Evolutionary conservation across 1,140 invertebrate genomes (phyloP).

Genomic region (Drosophila bocki): DNA sequence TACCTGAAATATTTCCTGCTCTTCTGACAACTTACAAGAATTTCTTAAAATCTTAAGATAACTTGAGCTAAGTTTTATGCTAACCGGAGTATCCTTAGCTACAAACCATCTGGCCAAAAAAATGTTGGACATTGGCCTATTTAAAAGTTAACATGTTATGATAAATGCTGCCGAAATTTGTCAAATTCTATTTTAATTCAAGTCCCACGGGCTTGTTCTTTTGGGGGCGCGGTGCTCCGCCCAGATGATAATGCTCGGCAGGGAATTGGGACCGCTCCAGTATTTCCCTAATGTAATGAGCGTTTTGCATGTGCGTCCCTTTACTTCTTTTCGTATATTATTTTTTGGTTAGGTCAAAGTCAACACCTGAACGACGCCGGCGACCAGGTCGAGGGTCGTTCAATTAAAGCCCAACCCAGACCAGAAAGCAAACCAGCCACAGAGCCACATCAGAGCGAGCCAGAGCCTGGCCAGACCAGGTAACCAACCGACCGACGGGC

Average conservation of each 20-base stretch:
- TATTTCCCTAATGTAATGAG: constrained; percentile 74
- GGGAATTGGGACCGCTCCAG: constrained; percentile 2
- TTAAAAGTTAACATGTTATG: constrained; percentile 68
- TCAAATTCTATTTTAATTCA: constrained; percentile 76
- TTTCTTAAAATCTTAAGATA: background rate
- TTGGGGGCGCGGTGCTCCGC: constrained; percentile 41
- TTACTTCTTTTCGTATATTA: constrained; percentile 34
- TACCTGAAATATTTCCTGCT: background rate
- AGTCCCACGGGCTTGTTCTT: constrained; percentile 47
- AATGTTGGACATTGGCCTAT: background rate
- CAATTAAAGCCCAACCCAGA: constrained; percentile 67
- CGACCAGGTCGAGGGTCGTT: constrained; percentile 52
- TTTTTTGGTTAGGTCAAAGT: constrained; percentile 63
- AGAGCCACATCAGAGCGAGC: constrained; percentile 31
- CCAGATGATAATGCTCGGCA: constrained; percentile 36
- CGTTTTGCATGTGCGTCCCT: constrained; percentile 66
- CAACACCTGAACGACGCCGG: constrained; percentile 63
- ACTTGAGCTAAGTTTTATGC: too few relatives aligned
- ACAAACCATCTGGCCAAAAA: background rate
- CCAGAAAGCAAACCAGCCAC: constrained; percentile 34
- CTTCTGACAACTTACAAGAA: background rate
- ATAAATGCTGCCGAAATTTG: constrained; percentile 74
- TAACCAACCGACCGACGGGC: constrained; percentile 1
- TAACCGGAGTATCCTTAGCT: background rate
- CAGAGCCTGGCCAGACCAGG: constrained; percentile 14